Evolutionary conservation across 2,888 invertebrate species (phyloP), one percentile per base, ranked within the genome.

Genomic region (Polyommatus icarus): DNA sequence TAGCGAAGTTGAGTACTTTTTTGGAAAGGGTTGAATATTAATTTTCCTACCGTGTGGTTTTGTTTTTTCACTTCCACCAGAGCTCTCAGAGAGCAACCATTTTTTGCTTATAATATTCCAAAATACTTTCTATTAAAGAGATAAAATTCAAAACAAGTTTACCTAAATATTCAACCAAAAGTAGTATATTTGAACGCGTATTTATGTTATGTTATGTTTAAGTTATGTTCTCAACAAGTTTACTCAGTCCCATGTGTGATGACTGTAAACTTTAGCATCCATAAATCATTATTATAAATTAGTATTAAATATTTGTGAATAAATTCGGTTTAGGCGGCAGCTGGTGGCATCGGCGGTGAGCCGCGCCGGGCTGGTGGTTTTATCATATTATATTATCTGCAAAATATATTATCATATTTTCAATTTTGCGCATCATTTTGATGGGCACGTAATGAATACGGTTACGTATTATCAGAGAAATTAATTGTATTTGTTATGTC

Each of bases 221-320:
- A 24, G 24, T 24, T 67, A 20, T 15, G 18, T 59, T 20, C 24
- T 4, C 24, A 61, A 24, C 24, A 61, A 61, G 12, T 20, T 61
- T 61, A 0, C 8, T n/a, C 59, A 50, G 54, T 59, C 61, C 61
- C 24, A 24, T 24, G 61, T 61, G 61, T 24, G 24, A 61, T 61
- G n/a, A 59, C n/a, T 61, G 61, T 20, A 15, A 29, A 24, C 61
- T 67, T 67, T 67, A 12, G 59, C 24, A 29, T 29, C 15, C 18
- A 67, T 67, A 32, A 67, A 67, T 67, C 67, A 67, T 67, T 18
- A 67, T 29, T 67, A 67, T 67, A 67, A 67, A 67, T 67, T 67
- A 67, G 29, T 32, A 32, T 67, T 15, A 67, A 67, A 32, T 67
- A 67, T 32, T 67, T 67, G 67, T 32, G 67, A 67, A 67, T 67